Evolutionary conservation across 2,797 vertebrate genomes (phyloP).

Genomic region (Avahi laniger): DNA sequence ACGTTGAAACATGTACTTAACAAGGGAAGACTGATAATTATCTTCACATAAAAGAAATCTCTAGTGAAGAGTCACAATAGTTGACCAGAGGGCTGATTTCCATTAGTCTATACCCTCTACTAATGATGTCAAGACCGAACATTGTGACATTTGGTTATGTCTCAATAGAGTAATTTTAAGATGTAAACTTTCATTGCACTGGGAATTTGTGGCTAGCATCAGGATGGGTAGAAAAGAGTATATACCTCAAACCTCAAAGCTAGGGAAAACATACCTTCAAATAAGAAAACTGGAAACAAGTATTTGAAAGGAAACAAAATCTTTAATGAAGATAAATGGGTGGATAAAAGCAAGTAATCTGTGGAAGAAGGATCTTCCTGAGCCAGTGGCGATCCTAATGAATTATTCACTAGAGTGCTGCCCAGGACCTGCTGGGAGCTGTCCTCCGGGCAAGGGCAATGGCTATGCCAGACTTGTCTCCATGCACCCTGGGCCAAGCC

Average conservation of each 20-base stretch:
- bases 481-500: too few relatives aligned
- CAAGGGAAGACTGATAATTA: slow-evolving; percentile 38
- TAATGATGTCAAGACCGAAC: slow-evolving; percentile 18
- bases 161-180: slow-evolving; percentile 16
- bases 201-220: slow-evolving; percentile 21
- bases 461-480: background rate
- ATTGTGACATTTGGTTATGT: slow-evolving; percentile 7
- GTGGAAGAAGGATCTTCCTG: slow-evolving; percentile 38
- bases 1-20: slow-evolving; percentile 24
- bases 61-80: background rate
- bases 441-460: background rate
- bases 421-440: background rate
- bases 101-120: background rate
- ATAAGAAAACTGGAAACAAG: slow-evolving; percentile 55
- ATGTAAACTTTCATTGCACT: background rate
- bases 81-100: slow-evolving; percentile 20
- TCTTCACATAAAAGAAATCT: slow-evolving; percentile 33
- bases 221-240: background rate
- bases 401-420: slow-evolving; percentile 56
- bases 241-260: slow-evolving; percentile 57
- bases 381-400: slow-evolving; percentile 34
- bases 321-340: slow-evolving; percentile 75
- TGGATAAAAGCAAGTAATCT: slow-evolving; percentile 61
- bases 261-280: background rate
- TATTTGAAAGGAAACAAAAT: slow-evolving; percentile 63